Percentiles rank a stretch among this genome's conserved stretches.
Conservation (phyloP, 2,113 vertebrate genomes). For the Pterocles burchelli region DNA sequence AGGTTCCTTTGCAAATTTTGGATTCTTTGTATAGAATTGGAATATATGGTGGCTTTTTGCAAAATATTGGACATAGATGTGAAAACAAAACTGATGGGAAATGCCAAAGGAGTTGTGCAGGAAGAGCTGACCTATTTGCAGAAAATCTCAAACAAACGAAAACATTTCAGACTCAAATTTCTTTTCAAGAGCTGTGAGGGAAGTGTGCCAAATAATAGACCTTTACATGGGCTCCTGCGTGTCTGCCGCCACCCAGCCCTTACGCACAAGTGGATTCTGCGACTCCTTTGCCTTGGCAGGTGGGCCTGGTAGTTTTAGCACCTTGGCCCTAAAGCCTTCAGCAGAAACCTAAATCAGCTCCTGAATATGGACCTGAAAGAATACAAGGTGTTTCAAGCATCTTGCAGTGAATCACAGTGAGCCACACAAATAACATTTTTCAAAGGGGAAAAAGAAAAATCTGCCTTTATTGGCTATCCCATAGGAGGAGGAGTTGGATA, state of each 20-base stretch:
- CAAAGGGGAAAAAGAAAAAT: rapidly evolving
- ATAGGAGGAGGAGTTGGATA: background rate
- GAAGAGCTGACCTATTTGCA: background rate
- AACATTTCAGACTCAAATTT: background rate
- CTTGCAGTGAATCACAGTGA: background rate
- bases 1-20: background rate
- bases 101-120: background rate
- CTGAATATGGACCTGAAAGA: background rate
- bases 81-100: background rate
- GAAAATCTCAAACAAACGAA: background rate
- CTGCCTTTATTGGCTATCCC: background rate
- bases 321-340: background rate
- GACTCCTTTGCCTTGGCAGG: background rate
- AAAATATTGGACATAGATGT: background rate
- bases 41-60: background rate
- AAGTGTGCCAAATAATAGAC: background rate
- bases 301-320: background rate
- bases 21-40: background rate
- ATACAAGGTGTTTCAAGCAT: background rate
- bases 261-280: rapidly evolving
- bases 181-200: background rate
- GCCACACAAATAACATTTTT: background rate
- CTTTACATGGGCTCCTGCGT: background rate
- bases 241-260: background rate
- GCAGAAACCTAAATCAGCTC: background rate